phyloP scores from a whole-genome alignment of 2,888 invertebrate genomes.

The Aporophyla lueneburgensis region DNA sequence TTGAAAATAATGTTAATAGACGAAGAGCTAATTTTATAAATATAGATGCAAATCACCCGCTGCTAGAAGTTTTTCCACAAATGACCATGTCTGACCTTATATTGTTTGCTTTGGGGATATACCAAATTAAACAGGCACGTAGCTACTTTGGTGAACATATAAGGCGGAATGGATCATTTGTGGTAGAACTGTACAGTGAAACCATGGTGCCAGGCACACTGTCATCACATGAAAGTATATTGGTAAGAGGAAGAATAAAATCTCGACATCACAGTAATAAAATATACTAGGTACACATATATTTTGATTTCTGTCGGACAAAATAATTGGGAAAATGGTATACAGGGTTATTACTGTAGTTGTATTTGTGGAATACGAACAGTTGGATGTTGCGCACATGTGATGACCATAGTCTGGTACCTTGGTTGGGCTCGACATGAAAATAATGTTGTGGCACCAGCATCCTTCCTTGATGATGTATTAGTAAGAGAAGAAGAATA shows the following conservation, averaged over 20 bases:
- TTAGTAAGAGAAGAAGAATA: neutral
- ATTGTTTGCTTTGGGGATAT: neutral
- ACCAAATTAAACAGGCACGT: slow-evolving; percentile 6
- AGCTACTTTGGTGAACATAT: slow-evolving; percentile 15
- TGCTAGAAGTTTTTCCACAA: slow-evolving; percentile 9
- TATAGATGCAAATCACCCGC: slow-evolving; percentile 5
- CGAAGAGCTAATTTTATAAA: neutral
- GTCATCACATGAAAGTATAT: neutral
- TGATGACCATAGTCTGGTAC: too few species aligned
- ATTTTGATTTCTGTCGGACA: neutral
- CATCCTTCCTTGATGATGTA: neutral
- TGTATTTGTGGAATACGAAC: too few species aligned
- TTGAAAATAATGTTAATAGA: too few species aligned
- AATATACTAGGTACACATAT: slow-evolving; percentile 4
- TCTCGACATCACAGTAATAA: neutral
- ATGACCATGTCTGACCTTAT: slow-evolving; percentile 9
- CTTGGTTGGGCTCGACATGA: neutral
- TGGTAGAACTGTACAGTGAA: slow-evolving; percentile 7
- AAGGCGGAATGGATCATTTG: slow-evolving; percentile 13
- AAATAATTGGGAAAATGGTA: neutral
- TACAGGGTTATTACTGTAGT: too few species aligned
- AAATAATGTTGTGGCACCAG: neutral
- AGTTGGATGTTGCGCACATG: too few species aligned
- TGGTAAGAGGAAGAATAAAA: neutral
- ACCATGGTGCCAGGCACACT: slow-evolving; percentile 2